Conservation (phyloP, 64 coral and sea anemone genomes). For the Catalaphyllia jardinei region DNA sequence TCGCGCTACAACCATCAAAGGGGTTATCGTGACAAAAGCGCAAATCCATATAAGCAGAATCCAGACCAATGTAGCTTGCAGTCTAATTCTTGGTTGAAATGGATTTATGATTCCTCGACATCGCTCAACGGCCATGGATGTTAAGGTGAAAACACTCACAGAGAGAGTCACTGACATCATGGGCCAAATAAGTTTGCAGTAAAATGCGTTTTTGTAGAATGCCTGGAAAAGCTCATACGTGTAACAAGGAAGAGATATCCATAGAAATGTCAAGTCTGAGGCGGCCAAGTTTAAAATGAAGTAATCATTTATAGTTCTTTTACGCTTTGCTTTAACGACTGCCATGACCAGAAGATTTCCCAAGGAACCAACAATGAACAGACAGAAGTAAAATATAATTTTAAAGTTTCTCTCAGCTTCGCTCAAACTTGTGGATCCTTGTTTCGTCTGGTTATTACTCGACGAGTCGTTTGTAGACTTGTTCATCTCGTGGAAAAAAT, state of each 20-base stretch:
- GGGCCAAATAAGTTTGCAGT: conserved; percentile 65
- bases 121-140: conserved; percentile 55
- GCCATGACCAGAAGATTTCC: conserved; percentile 51
- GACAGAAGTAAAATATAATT: conserved; percentile 31
- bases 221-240: conserved; percentile 45
- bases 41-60: conserved; percentile 59
- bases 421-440: not conserved
- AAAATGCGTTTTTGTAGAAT: conserved; percentile 54
- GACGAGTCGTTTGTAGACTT: not conserved
- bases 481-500: not conserved
- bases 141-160: conserved; percentile 56
- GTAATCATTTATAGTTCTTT: conserved; percentile 53
- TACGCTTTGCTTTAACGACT: conserved; percentile 35
- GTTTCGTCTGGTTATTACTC: not conserved
- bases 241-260: conserved; percentile 49
- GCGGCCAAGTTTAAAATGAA: conserved; percentile 61
- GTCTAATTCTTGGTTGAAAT: conserved; percentile 55
- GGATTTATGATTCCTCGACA: conserved; percentile 59
- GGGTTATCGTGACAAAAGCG: conserved; percentile 45
- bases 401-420: conserved; percentile 55
- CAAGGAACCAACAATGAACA: conserved; percentile 51
- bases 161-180: conserved; percentile 61
- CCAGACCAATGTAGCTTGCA: conserved; percentile 6
- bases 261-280: conserved; percentile 50
- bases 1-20: conserved; percentile 55